Conservation (phyloP, 2,797 vertebrate genomes). For the Peromyscus aztecus region DNA sequence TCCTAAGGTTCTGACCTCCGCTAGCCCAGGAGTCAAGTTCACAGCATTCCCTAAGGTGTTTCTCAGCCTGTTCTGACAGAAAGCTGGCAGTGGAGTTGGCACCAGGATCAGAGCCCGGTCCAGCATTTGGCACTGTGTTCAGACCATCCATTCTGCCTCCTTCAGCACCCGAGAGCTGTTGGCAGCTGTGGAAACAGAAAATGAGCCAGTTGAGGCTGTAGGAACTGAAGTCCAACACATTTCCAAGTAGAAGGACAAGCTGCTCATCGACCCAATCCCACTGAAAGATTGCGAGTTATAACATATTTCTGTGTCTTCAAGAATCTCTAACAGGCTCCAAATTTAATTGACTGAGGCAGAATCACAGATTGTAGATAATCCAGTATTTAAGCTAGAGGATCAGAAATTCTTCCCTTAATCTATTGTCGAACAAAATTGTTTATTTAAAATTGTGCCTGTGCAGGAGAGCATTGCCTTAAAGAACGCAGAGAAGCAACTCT, state of each 20-base stretch:
- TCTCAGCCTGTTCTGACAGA: slow-evolving; percentile 60
- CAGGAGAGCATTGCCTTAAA: slow-evolving; percentile 33
- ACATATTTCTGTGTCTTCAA: slow-evolving; percentile 43
- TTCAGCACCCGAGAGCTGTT: slow-evolving; percentile 49
- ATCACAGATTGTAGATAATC: slow-evolving; percentile 45
- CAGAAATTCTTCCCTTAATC: slow-evolving; percentile 5
- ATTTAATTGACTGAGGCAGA: slow-evolving; percentile 53
- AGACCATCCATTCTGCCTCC: slow-evolving; percentile 8
- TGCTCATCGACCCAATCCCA: slow-evolving; percentile 28
- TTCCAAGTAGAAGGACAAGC: neutral
- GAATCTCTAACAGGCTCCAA: slow-evolving; percentile 17
- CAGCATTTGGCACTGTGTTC: neutral
- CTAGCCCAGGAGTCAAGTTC: slow-evolving; percentile 19
- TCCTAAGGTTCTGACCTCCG: slow-evolving; percentile 43
- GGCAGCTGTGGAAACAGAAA: slow-evolving; percentile 41
- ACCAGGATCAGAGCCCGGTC: neutral
- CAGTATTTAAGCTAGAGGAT: slow-evolving; percentile 19
- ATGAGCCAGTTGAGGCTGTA: neutral
- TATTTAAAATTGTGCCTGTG: slow-evolving; percentile 11
- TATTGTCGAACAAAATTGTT: slow-evolving; percentile 19
- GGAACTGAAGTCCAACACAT: neutral
- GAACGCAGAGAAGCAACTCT: neutral
- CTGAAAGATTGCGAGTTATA: neutral
- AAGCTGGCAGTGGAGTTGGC: slow-evolving; percentile 46
- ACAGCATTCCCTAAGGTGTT: slow-evolving; percentile 14